Conservation (phyloP, 2,113 vertebrate genomes). For the Xiphophorus maculatus region DNA sequence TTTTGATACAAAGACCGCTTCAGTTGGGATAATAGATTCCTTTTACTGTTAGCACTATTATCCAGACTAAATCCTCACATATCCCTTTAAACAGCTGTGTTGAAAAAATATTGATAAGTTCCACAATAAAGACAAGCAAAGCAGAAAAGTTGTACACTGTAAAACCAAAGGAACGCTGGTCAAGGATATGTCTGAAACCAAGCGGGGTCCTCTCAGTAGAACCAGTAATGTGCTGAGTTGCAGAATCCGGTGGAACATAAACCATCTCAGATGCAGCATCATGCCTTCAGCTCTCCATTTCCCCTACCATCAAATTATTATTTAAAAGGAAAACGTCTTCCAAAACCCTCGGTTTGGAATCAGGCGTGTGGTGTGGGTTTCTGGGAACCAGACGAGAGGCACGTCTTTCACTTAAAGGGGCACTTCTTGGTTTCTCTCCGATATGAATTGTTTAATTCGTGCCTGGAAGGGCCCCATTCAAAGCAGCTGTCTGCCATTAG, state of each 20-base stretch:
- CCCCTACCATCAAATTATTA: conserved; percentile 13
- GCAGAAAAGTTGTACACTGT: not conserved
- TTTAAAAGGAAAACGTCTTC: conserved; percentile 25
- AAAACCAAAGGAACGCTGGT: not conserved
- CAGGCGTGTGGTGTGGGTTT: conserved; percentile 57
- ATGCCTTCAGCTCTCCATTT: not conserved
- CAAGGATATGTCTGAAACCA: not conserved
- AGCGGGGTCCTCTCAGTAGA: not conserved
- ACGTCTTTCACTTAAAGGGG: conserved; percentile 29
- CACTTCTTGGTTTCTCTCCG: conserved; percentile 29
- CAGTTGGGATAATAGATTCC: too few relatives aligned
- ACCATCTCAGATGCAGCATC: not conserved
- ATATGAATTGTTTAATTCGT: conserved; percentile 63
- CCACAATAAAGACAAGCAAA: not conserved
- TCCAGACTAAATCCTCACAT: not conserved
- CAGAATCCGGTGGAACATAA: not conserved
- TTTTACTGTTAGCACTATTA: too few relatives aligned
- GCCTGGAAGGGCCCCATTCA: conserved; percentile 54
- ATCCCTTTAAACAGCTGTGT: not conserved
- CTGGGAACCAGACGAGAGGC: conserved; percentile 55
- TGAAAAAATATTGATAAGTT: not conserved
- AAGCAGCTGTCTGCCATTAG: conserved; percentile 77
- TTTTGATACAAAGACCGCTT: too few relatives aligned
- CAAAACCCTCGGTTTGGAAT: conserved; percentile 44
- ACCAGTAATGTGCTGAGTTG: not conserved